Evolutionary conservation across 30 jellyfish, hydroid and myxozoan genomes (phyloP).

Genomic region (Haliclystus octoradiatus): DNA sequence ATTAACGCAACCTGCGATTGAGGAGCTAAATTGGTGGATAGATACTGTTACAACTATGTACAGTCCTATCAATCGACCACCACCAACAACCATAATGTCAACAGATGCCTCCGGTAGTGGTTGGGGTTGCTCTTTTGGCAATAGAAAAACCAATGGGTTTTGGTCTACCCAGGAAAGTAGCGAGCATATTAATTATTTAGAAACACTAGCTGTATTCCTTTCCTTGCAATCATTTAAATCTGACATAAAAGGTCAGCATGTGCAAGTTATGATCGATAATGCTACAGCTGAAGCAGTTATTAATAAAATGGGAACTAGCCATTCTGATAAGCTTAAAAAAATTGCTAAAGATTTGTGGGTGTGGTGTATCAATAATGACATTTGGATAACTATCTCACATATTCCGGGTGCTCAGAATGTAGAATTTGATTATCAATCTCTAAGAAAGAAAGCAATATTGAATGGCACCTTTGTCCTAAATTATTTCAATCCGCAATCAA

Average conservation of each 20-base stretch:
- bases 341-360: neutral
- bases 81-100: neutral
- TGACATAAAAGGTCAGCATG: neutral
- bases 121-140: neutral
- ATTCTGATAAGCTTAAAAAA: neutral
- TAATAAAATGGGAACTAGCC: neutral
- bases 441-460: neutral
- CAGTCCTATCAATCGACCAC: neutral
- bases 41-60: neutral
- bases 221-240: neutral
- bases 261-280: neutral
- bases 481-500: neutral
- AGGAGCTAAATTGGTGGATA: slow-evolving; percentile 8
- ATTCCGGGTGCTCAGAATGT: slow-evolving; percentile 33
- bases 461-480: slow-evolving; percentile 10
- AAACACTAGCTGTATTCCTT: neutral
- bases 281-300: neutral
- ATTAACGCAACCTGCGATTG: slow-evolving; percentile 7
- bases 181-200: neutral
- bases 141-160: slow-evolving; percentile 5
- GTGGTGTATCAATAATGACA: slow-evolving; percentile 7
- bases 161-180: slow-evolving; percentile 6
- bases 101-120: neutral
- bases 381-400: slow-evolving; percentile 33
- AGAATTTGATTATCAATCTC: slow-evolving; percentile 24